Percentiles rank a stretch among this genome's conserved stretches.
Evolutionary conservation across 2,888 invertebrate genomes (phyloP).

Genomic region (Margaritifera margaritifera): DNA sequence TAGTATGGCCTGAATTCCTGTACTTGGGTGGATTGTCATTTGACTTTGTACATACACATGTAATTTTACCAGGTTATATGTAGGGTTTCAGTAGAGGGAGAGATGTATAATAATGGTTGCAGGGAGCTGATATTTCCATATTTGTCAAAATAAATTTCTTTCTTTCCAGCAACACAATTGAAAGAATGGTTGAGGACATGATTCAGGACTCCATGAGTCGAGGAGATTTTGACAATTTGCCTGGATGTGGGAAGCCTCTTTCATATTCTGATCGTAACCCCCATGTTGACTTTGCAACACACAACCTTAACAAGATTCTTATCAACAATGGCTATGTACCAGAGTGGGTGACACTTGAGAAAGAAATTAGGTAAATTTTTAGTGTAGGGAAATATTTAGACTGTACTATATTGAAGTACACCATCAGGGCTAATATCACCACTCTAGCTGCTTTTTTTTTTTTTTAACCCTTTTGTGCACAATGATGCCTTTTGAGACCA

Average conservation of each 20-base stretch:
- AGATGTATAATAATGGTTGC: too few relatives aligned
- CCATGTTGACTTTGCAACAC: constrained; percentile 89
- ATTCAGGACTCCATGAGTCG: constrained; percentile 92
- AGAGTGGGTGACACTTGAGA: constrained; percentile 90
- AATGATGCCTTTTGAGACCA: too few relatives aligned
- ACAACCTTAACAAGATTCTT: constrained; percentile 87
- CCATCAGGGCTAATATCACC: too few relatives aligned
- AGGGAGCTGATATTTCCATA: too few relatives aligned
- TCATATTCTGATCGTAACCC: constrained; percentile 82
- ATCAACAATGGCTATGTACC: constrained; percentile 92
- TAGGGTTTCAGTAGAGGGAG: too few relatives aligned
- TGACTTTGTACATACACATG: too few relatives aligned
- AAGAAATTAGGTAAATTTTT: constrained; percentile 85
- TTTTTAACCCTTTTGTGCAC: too few relatives aligned
- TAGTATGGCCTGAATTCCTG: too few relatives aligned
- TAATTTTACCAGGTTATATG: too few relatives aligned
- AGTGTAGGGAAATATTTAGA: neutral
- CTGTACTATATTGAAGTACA: too few relatives aligned
- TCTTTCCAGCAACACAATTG: constrained; percentile 79
- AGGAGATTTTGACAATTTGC: constrained; percentile 90
- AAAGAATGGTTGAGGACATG: constrained; percentile 90
- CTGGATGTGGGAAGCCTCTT: constrained; percentile 88
- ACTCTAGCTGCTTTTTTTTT: too few relatives aligned
- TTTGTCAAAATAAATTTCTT: neutral
- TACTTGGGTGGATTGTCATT: too few relatives aligned